Conservation (phyloP, 2,113 vertebrate genomes). For the Stictonetta naevosa region DNA sequence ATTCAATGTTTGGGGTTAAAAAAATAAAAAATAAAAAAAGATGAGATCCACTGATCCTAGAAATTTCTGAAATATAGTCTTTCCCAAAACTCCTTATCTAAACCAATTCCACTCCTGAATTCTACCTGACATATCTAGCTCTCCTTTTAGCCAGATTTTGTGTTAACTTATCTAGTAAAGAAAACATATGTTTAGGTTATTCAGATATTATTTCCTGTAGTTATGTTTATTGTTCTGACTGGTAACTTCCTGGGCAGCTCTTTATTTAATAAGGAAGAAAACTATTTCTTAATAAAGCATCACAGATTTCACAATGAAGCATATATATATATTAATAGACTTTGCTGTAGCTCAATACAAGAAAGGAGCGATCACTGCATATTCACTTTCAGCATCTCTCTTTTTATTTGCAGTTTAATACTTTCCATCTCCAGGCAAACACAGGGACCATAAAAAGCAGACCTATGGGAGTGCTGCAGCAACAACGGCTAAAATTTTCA, state of each 20-base stretch:
- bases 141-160: background rate
- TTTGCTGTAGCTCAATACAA: background rate
- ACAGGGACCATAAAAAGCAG: background rate
- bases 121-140: background rate
- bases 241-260: background rate
- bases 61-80: background rate
- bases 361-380: background rate
- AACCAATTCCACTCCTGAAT: background rate
- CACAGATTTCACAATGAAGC: background rate
- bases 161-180: background rate
- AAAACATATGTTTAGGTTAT: constrained; percentile 4
- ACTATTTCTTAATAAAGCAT: background rate
- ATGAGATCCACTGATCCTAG: background rate
- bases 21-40: background rate
- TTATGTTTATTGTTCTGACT: background rate
- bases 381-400: background rate
- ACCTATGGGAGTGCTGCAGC: background rate
- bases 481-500: background rate
- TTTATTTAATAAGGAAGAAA: constrained; percentile 11
- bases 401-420: background rate
- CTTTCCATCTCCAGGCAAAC: background rate
- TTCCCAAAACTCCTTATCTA: background rate
- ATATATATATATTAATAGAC: background rate
- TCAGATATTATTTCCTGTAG: background rate
- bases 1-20: background rate